These are phyloP conservation scores for Otis tarda DNA, from an alignment of 2,113 vertebrate genomes.

Conservation along the genomic window DNA sequence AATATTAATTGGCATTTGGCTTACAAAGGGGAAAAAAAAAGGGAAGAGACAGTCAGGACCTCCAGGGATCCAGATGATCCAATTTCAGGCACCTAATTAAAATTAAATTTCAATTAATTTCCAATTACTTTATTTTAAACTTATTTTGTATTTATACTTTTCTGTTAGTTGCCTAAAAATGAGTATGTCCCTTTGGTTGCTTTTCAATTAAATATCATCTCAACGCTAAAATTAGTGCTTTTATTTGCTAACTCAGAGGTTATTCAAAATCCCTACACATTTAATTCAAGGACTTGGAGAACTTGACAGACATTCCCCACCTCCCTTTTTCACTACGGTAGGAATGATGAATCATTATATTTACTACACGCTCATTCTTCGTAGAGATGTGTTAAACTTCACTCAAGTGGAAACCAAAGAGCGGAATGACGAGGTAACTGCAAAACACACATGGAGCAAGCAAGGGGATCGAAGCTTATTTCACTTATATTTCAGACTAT, in stretches of 20 bases:
- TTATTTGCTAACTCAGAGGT: background rate
- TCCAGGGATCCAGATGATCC: constrained; percentile 21
- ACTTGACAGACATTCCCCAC: constrained; percentile 52
- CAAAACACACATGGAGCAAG: rapidly evolving
- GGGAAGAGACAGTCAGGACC: background rate
- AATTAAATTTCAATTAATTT: constrained; percentile 62
- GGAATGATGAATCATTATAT: constrained; percentile 51
- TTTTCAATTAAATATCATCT: constrained; percentile 43
- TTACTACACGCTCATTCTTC: constrained; percentile 28
- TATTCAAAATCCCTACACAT: constrained; percentile 18
- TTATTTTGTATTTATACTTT: constrained; percentile 49
- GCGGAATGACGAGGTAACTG: background rate
- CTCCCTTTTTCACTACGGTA: background rate
- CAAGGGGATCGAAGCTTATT: background rate
- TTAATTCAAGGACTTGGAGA: constrained; percentile 44
- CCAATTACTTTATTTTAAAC: constrained; percentile 49
- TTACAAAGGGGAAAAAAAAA: background rate
- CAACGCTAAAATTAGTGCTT: constrained; percentile 1
- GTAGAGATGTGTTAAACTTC: background rate
- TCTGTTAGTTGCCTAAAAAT: constrained; percentile 10
- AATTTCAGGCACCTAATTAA: constrained; percentile 60
- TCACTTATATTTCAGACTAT: background rate
- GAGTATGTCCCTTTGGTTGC: background rate
- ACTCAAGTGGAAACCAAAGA: background rate
- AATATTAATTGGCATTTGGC: constrained; percentile 52